Conservation (phyloP, 2,797 vertebrate genomes). For the Austrolebias charrua region DNA sequence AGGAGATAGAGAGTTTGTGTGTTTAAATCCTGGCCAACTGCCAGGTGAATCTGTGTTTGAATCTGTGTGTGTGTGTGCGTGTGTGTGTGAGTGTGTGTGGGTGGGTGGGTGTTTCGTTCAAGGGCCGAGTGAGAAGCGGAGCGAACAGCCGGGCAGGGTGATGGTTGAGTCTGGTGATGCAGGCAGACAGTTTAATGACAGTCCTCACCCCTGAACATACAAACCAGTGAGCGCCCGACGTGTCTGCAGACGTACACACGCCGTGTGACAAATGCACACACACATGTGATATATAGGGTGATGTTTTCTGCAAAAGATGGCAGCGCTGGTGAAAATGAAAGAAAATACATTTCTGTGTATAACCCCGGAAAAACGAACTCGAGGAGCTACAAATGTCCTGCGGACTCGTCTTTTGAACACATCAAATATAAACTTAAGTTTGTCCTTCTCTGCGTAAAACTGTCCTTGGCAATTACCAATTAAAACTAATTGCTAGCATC, state of each 20-base stretch:
- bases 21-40: constrained; percentile 54
- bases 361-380: constrained; percentile 45
- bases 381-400: constrained; percentile 29
- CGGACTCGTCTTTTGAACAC: constrained; percentile 20
- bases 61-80: constrained; percentile 41
- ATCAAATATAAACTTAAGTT: constrained; percentile 22
- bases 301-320: constrained; percentile 56
- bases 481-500: constrained; percentile 18
- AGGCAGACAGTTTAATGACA: constrained; percentile 77
- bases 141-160: constrained; percentile 58
- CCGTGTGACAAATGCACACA: constrained; percentile 53
- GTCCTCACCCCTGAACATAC: constrained; percentile 68
- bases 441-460: constrained; percentile 4
- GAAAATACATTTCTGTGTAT: constrained; percentile 32
- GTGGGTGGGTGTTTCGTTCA: constrained; percentile 36
- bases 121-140: constrained; percentile 44
- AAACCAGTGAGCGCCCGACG: constrained; percentile 44
- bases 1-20: constrained; percentile 40
- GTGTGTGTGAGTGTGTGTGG: constrained; percentile 29
- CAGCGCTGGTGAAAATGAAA: constrained; percentile 54
- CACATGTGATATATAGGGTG: constrained; percentile 61
- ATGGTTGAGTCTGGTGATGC: constrained; percentile 73
- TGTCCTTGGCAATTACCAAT: constrained; percentile 12
- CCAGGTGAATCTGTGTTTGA: constrained; percentile 38
- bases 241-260: constrained; percentile 53